A percentile compares a stretch with the other conserved stretches of the same genome.
Conservation (phyloP, 2,888 invertebrate genomes). For the Ennomos erosarius region DNA sequence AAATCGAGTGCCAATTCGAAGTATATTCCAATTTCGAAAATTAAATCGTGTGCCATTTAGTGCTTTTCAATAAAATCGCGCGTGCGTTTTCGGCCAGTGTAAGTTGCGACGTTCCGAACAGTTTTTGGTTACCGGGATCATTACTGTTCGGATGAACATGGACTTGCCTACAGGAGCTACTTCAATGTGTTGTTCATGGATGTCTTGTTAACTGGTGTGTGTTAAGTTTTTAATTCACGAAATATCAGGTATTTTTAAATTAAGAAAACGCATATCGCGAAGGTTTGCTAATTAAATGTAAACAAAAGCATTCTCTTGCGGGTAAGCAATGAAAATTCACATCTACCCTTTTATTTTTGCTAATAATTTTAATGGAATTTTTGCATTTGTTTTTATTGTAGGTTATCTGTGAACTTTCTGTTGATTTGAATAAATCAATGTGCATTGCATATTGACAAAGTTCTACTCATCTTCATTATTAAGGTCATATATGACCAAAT, state of each 20-base stretch:
- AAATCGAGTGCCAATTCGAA: slow-evolving; percentile 60
- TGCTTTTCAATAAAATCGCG: slow-evolving; percentile 41
- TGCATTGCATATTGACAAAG: slow-evolving; percentile 9
- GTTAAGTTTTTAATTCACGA: slow-evolving; percentile 54
- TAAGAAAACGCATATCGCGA: slow-evolving; percentile 46
- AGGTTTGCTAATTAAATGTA: slow-evolving; percentile 52
- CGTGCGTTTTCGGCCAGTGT: slow-evolving; percentile 66
- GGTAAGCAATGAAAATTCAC: slow-evolving; percentile 54
- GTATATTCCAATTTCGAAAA: slow-evolving; percentile 43
- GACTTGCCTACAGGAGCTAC: slow-evolving; percentile 80
- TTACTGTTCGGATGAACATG: slow-evolving; percentile 76
- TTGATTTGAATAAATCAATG: neutral
- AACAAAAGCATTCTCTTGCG: slow-evolving; percentile 56
- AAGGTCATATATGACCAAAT: slow-evolving; percentile 24
- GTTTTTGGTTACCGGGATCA: slow-evolving; percentile 59
- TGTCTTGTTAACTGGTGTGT: slow-evolving; percentile 85
- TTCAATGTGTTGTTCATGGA: slow-evolving; percentile 85
- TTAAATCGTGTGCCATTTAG: slow-evolving; percentile 38
- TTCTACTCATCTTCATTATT: slow-evolving; percentile 14
- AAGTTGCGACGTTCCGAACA: slow-evolving; percentile 30
- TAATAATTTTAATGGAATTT: neutral
- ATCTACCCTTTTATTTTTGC: slow-evolving; percentile 50
- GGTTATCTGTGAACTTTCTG: too few species aligned
- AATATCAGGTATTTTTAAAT: slow-evolving; percentile 38
- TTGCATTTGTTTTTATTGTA: too few species aligned